Conservation (phyloP, 1,140 invertebrate species). For the Mamestra configurata region DNA sequence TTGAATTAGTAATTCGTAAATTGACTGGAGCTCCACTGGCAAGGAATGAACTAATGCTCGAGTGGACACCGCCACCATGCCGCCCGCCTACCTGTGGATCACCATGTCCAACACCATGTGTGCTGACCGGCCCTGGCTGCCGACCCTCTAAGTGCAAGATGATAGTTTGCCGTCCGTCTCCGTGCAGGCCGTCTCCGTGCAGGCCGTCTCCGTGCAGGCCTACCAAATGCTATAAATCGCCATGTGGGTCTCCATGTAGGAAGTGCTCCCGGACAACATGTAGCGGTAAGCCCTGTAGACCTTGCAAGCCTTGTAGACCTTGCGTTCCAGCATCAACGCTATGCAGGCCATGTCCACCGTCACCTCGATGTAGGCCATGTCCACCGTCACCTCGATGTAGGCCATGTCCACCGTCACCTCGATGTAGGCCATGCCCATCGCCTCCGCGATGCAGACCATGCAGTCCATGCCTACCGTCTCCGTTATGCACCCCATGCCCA, state of each 20-base stretch:
- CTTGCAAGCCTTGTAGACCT: constrained; percentile 56
- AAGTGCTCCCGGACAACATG: constrained; percentile 55
- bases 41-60: constrained; percentile 81
- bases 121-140: constrained; percentile 47
- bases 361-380: constrained; percentile 20
- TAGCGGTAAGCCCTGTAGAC: constrained; percentile 27
- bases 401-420: no score
- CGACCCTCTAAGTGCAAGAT: constrained; percentile 38
- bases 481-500: no score
- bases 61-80: constrained; percentile 80
- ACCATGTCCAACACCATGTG: constrained; percentile 62
- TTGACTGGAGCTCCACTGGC: constrained; percentile 80
- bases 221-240: constrained; percentile 24
- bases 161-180: constrained; percentile 41
- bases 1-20: constrained; percentile 79
- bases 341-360: constrained; percentile 12
- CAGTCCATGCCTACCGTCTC: neutral
- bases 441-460: no score
- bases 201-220: constrained; percentile 41
- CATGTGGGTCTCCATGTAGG: constrained; percentile 49
- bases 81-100: constrained; percentile 65
- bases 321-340: constrained; percentile 45
- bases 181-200: constrained; percentile 48
- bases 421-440: no score
- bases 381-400: no score